Evolutionary conservation across 2,888 invertebrate genomes (phyloP).

Genomic region (Lasioglossum pauxillum): DNA sequence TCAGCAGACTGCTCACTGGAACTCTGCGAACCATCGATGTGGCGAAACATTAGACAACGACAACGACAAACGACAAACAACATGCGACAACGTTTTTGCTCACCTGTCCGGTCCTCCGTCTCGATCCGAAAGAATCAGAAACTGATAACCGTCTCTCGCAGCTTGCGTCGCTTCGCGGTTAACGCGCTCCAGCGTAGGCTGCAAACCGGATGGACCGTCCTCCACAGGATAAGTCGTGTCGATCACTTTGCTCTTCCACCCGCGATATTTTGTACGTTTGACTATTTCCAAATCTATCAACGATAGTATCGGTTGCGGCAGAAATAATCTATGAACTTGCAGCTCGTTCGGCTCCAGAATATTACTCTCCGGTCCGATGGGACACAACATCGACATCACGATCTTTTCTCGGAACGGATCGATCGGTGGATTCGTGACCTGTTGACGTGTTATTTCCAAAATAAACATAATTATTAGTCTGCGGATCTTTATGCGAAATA

Average conservation of each 20-base stretch:
- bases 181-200: constrained; percentile 92
- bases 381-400: constrained; percentile 99
- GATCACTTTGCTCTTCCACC: constrained; percentile 95
- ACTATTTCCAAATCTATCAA: constrained; percentile 95
- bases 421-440: constrained; percentile 99
- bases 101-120: constrained; percentile 86
- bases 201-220: constrained; percentile 91
- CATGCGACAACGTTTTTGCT: not conserved
- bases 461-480: not conserved
- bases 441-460: constrained; percentile 60
- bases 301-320: constrained; percentile 97
- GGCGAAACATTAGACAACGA: not conserved
- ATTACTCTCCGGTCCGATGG: constrained; percentile 98
- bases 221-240: constrained; percentile 94
- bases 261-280: constrained; percentile 92
- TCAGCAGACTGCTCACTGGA: constrained; percentile 93
- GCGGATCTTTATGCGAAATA: no score
- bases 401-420: constrained; percentile 99
- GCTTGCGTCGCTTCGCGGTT: constrained; percentile 93
- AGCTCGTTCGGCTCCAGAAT: constrained; percentile 94
- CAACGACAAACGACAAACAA: not conserved
- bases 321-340: constrained; percentile 95
- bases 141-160: constrained; percentile 91
- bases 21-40: constrained; percentile 84
- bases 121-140: constrained; percentile 95